Evolutionary conservation across 2,113 vertebrate genomes (phyloP).

Genomic region (Fukomys damarensis): DNA sequence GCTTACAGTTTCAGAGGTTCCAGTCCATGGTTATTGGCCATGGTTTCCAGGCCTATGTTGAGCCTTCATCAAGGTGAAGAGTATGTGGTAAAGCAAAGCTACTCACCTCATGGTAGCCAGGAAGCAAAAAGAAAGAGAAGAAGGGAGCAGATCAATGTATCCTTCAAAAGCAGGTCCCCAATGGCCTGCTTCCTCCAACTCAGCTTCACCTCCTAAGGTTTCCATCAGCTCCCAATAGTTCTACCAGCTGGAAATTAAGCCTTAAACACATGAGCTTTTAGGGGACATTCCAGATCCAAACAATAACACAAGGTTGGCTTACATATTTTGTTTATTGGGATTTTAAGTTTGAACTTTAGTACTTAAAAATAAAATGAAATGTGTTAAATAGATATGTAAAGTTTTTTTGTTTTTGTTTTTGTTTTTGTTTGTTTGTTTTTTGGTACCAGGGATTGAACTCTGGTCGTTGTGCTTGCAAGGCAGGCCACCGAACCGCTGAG

Average conservation of each 20-base stretch:
- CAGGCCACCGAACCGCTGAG: no score
- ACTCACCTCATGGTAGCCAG: not conserved
- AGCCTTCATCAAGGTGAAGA: not conserved
- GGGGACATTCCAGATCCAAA: not conserved
- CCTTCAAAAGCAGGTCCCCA: not conserved
- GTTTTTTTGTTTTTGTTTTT: no score
- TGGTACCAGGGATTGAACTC: no score
- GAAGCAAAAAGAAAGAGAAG: not conserved
- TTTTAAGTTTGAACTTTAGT: not conserved
- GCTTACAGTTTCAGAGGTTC: not conserved
- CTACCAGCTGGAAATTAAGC: not conserved
- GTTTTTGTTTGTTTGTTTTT: no score
- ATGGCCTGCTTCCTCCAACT: not conserved
- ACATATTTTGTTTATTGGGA: slow-evolving; percentile 1
- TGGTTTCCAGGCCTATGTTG: no score
- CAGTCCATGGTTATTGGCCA: not conserved
- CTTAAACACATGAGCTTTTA: not conserved
- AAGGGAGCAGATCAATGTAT: not conserved
- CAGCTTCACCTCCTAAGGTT: not conserved
- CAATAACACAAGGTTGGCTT: not conserved
- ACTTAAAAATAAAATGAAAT: not conserved
- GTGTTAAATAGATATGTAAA: not conserved
- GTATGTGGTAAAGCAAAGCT: not conserved
- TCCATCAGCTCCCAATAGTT: not conserved
- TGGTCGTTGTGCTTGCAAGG: no score